phyloP scores from a whole-genome alignment of 2,113 vertebrate species.

The Melanocharis versteri region DNA sequence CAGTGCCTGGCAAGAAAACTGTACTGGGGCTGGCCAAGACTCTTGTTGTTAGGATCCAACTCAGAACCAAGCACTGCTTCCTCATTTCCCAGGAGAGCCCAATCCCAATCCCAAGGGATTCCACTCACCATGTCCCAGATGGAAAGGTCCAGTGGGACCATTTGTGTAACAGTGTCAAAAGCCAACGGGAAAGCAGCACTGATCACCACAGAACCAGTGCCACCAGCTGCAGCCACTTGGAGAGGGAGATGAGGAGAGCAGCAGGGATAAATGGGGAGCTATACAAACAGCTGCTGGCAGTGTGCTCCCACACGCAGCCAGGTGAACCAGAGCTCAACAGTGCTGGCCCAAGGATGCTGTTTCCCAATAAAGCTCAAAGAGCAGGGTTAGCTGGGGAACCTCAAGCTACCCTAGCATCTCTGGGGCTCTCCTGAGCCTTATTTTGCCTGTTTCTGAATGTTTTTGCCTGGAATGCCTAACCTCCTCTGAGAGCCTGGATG shows the following conservation, averaged over 20 bases:
- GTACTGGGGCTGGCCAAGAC: background rate
- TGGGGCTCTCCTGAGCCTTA: background rate
- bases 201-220: background rate
- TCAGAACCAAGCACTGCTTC: background rate
- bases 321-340: fast-evolving
- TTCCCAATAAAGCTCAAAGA: background rate
- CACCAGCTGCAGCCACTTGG: background rate
- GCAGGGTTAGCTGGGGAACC: background rate
- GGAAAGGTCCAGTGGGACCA: background rate
- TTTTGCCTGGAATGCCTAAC: background rate
- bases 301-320: fast-evolving
- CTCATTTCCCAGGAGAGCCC: background rate
- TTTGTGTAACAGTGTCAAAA: background rate
- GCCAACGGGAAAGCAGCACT: background rate
- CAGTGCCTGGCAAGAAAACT: background rate
- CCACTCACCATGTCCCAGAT: background rate
- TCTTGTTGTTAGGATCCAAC: background rate
- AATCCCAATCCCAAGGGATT: background rate
- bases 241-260: background rate
- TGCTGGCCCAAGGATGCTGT: fast-evolving
- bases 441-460: background rate
- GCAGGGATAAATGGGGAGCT: background rate
- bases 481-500: background rate
- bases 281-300: background rate
- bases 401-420: background rate